phyloP scores from a whole-genome alignment of 2,113 vertebrate genomes.

The Melospiza melodia region DNA sequence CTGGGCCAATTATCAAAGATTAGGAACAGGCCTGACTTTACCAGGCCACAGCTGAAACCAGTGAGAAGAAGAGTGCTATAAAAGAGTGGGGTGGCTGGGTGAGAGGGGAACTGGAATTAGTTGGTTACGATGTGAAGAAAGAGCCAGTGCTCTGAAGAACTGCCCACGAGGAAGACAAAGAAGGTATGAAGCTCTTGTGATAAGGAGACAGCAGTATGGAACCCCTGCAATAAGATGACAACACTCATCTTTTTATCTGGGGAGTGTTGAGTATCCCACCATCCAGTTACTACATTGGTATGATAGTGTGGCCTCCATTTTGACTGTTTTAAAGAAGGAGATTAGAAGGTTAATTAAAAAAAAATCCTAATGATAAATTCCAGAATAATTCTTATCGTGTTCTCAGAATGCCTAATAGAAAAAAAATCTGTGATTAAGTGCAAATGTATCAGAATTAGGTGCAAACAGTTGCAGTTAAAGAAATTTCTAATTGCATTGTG shows the following conservation, averaged over 20 bases:
- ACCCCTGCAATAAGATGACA: no score
- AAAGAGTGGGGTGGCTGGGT: no score
- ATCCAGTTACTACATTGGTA: neutral
- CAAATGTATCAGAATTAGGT: neutral
- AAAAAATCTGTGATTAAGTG: neutral
- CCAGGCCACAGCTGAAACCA: no score
- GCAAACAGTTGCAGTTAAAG: neutral
- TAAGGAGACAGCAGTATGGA: no score
- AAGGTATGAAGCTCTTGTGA: no score
- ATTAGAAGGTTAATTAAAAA: neutral
- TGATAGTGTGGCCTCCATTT: neutral
- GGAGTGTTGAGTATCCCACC: fast-evolving
- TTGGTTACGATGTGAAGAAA: no score
- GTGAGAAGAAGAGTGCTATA: no score
- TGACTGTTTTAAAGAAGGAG: neutral
- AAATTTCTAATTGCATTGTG: neutral
- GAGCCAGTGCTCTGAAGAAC: no score
- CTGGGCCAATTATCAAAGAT: no score
- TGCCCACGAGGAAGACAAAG: no score
- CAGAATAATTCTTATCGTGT: neutral
- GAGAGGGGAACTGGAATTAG: no score
- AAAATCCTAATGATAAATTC: neutral
- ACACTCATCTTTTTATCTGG: neutral
- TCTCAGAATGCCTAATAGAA: neutral
- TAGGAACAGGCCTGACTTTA: no score